phyloP scores from a whole-genome alignment of 2,888 invertebrate genomes.

The Phasia obesa region DNA sequence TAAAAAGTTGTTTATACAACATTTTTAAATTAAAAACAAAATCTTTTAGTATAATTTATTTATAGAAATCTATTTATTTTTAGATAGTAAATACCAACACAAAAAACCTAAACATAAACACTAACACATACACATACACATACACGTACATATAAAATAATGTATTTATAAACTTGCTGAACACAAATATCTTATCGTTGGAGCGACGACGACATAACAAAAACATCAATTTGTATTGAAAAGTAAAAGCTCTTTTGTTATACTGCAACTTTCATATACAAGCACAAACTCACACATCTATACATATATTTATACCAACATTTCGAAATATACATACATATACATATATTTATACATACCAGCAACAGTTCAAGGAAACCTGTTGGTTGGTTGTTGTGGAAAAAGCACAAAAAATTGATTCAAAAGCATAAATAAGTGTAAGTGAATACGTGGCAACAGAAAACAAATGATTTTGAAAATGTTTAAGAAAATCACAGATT shows the following conservation, averaged over 20 bases:
- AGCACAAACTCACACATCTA: neutral
- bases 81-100: constrained; percentile 29
- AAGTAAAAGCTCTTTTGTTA: constrained; percentile 37
- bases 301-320: neutral
- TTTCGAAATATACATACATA: neutral
- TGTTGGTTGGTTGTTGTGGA: constrained; percentile 39
- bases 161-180: constrained; percentile 1
- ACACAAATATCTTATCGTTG: neutral
- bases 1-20: neutral
- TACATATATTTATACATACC: neutral
- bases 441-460: too few relatives aligned
- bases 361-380: constrained; percentile 65
- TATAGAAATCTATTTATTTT: constrained; percentile 60
- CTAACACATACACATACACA: constrained; percentile 8
- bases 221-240: constrained; percentile 13
- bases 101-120: too few relatives aligned
- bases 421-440: neutral
- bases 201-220: constrained; percentile 22
- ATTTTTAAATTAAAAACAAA: constrained; percentile 6
- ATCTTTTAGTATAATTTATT: constrained; percentile 64
- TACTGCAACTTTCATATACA: constrained; percentile 23
- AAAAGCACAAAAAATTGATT: neutral
- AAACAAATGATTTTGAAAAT: too few relatives aligned
- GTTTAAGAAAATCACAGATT: too few relatives aligned
- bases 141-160: neutral